A percentile compares a stretch with the other conserved stretches of the same genome.
Evolutionary conservation across 1,140 invertebrate species (phyloP).

Genomic region (Aphidius ervi): DNA sequence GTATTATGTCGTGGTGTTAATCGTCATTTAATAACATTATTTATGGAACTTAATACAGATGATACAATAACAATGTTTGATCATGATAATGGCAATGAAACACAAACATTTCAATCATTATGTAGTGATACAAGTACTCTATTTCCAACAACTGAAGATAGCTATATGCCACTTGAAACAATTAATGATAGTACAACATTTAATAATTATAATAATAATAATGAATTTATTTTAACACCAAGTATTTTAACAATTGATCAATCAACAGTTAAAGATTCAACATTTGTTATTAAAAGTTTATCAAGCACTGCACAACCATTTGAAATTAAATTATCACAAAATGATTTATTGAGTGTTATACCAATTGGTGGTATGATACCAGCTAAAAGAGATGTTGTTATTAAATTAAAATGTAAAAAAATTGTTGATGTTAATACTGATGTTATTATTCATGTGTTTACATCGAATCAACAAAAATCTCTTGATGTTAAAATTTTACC

Average conservation of each 20-base stretch:
- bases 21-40: constrained; percentile 45
- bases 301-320: constrained; percentile 32
- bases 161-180: constrained; percentile 37
- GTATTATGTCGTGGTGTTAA: constrained; percentile 44
- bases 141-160: constrained; percentile 36
- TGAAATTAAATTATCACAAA: constrained; percentile 30
- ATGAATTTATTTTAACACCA: constrained; percentile 32
- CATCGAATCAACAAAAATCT: too few relatives aligned
- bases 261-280: constrained; percentile 30
- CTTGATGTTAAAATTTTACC: too few relatives aligned
- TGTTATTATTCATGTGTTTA: too few relatives aligned
- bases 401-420: constrained; percentile 36
- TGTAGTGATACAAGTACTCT: constrained; percentile 41
- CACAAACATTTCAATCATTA: constrained; percentile 46
- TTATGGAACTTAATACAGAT: constrained; percentile 42
- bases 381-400: constrained; percentile 26
- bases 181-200: background rate
- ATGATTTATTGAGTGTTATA: constrained; percentile 32
- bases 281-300: constrained; percentile 30
- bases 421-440: constrained; percentile 28
- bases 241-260: constrained; percentile 27
- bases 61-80: constrained; percentile 43
- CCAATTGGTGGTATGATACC: constrained; percentile 39
- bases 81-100: constrained; percentile 33
- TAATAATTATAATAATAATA: background rate